phyloP scores from a whole-genome alignment of 2,888 invertebrate genomes.

The Petrolisthes cinctipes region DNA sequence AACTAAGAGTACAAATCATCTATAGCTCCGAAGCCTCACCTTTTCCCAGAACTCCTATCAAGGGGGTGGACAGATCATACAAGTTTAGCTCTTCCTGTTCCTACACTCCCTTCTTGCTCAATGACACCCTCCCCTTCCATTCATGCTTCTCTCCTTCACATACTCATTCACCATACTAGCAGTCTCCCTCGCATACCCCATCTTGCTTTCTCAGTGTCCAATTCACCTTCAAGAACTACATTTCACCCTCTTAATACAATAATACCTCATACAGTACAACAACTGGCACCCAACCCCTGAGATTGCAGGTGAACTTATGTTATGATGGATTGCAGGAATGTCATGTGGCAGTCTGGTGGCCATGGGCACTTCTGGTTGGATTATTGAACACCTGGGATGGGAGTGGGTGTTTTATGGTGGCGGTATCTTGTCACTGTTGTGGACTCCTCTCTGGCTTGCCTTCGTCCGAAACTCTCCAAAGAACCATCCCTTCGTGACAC shows the following conservation, averaged over 20 bases:
- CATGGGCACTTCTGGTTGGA: constrained; percentile 36
- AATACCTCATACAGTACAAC: no score
- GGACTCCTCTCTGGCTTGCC: constrained; percentile 52
- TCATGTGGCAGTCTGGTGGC: constrained; percentile 44
- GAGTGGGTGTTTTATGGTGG: constrained; percentile 50
- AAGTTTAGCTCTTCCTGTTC: no score
- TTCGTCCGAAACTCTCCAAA: constrained; percentile 45
- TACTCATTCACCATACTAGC: not conserved
- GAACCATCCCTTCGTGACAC: constrained; percentile 31
- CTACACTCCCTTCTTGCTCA: not conserved
- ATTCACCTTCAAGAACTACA: no score
- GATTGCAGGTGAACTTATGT: not conserved
- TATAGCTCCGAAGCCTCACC: no score
- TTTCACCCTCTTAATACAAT: no score
- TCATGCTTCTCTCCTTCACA: not conserved
- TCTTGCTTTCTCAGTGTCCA: no score
- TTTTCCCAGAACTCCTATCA: no score
- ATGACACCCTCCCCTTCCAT: not conserved
- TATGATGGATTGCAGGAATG: constrained; percentile 27
- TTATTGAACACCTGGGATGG: constrained; percentile 40
- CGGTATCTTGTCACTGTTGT: constrained; percentile 33
- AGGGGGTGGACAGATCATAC: no score
- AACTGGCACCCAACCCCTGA: no score
- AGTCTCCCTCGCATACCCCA: no score
- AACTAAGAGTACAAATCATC: no score